These are phyloP conservation scores for Chaunax sp. DNA, from an alignment of 2,797 vertebrate species.

Conservation along the genomic window DNA sequence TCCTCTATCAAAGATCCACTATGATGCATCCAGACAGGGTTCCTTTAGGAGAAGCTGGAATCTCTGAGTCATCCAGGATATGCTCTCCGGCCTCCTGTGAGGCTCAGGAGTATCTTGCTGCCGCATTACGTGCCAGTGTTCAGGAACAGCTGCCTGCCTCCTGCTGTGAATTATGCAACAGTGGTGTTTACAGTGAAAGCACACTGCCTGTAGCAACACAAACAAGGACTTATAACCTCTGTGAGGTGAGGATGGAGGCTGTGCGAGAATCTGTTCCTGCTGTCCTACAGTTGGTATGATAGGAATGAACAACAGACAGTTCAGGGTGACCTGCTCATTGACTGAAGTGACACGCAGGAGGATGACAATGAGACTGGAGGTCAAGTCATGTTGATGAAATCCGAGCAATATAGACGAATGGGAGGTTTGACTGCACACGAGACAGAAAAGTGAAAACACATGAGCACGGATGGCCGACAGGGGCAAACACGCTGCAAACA, in stretches of 20 bases:
- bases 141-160: slow-evolving; percentile 56
- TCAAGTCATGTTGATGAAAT: slow-evolving; percentile 44
- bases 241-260: slow-evolving; percentile 19
- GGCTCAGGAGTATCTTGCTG: slow-evolving; percentile 49
- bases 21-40: slow-evolving; percentile 30
- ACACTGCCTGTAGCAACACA: slow-evolving; percentile 46
- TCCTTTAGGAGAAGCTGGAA: slow-evolving; percentile 37
- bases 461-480: too few relatives aligned
- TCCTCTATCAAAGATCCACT: slow-evolving; percentile 32
- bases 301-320: slow-evolving; percentile 48
- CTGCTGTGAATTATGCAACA: slow-evolving; percentile 73
- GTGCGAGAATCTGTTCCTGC: slow-evolving; percentile 20
- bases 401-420: slow-evolving; percentile 18
- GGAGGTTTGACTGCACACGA: slow-evolving; percentile 33
- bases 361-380: slow-evolving; percentile 36
- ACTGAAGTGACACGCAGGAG: slow-evolving; percentile 15
- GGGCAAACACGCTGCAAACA: too few relatives aligned
- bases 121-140: slow-evolving; percentile 60
- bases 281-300: slow-evolving; percentile 34
- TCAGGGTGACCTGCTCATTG: slow-evolving; percentile 67
- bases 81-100: slow-evolving; percentile 60
- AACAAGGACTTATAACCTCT: slow-evolving; percentile 56
- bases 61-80: slow-evolving; percentile 49
- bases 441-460: slow-evolving; percentile 44
- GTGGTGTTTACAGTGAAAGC: slow-evolving; percentile 56